Conservation (phyloP, 92 coral and sea anemone species). For the Porites rus region DNA sequence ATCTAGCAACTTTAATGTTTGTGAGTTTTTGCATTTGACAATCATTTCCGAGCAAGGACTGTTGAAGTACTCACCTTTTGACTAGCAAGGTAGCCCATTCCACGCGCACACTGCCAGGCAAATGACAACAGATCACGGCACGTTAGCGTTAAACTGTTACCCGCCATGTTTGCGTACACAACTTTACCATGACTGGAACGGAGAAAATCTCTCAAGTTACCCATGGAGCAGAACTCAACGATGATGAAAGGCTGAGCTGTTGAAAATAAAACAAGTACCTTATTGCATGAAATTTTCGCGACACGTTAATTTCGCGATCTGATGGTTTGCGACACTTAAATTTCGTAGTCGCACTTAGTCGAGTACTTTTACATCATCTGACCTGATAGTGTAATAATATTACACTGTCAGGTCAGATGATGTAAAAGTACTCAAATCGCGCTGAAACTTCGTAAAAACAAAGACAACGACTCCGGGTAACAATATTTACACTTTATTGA, state of each 20-base stretch:
- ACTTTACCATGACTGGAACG: conserved; percentile 80
- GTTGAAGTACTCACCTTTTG: conserved; percentile 66
- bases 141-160: conserved; percentile 82
- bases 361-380: no score
- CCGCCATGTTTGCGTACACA: conserved; percentile 91
- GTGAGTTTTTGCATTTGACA: no score
- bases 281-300: background rate
- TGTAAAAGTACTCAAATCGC: no score
- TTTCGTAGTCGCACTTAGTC: no score
- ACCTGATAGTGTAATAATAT: no score
- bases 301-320: background rate
- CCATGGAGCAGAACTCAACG: conserved; percentile 92
- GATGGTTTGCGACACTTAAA: no score
- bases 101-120: conserved; percentile 95
- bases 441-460: no score
- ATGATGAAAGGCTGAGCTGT: conserved; percentile 82
- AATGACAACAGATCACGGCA: conserved; percentile 90
- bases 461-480: no score
- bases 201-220: conserved; percentile 81
- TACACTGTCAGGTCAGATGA: no score
- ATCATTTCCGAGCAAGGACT: no score
- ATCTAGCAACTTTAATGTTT: no score
- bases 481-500: no score
- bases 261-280: background rate
- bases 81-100: conserved; percentile 95